These are phyloP conservation scores for Dryobates pubescens DNA, from an alignment of 2,797 vertebrate genomes.

Conservation along the genomic window DNA sequence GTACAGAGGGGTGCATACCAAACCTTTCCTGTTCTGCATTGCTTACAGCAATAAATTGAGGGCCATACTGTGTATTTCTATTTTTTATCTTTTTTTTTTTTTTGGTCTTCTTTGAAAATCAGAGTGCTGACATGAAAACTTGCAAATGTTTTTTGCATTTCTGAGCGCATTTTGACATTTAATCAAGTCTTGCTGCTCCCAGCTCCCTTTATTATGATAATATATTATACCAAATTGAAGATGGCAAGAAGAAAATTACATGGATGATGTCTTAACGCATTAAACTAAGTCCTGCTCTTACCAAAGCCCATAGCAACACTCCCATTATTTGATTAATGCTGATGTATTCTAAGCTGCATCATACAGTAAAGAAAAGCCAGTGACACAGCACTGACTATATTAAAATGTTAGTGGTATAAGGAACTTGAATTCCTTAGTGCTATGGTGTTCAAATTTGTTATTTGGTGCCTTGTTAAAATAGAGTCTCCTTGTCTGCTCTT, in stretches of 20 bases:
- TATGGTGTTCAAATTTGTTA: background rate
- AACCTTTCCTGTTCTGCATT: rapidly evolving
- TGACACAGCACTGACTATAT: background rate
- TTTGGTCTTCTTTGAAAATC: background rate
- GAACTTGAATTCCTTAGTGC: background rate
- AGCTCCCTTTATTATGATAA: slow-evolving; percentile 54
- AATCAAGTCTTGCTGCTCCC: background rate
- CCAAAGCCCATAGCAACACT: background rate
- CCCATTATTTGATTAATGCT: slow-evolving; percentile 11
- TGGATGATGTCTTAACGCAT: background rate
- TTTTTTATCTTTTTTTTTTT: background rate
- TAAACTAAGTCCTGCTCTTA: background rate
- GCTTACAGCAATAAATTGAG: background rate
- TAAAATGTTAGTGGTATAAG: background rate
- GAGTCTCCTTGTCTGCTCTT: background rate
- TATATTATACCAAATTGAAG: slow-evolving; percentile 4
- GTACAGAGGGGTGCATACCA: background rate
- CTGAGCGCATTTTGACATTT: slow-evolving; percentile 24
- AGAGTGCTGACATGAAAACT: background rate
- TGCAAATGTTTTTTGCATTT: background rate
- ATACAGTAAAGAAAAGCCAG: background rate
- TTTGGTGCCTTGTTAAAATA: background rate
- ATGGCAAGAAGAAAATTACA: slow-evolving; percentile 37
- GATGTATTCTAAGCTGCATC: background rate
- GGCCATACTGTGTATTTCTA: background rate